Percentiles rank a stretch among this genome's conserved stretches.
Conservation (phyloP, 2,888 invertebrate genomes). For the Drosophila aldrichi region DNA sequence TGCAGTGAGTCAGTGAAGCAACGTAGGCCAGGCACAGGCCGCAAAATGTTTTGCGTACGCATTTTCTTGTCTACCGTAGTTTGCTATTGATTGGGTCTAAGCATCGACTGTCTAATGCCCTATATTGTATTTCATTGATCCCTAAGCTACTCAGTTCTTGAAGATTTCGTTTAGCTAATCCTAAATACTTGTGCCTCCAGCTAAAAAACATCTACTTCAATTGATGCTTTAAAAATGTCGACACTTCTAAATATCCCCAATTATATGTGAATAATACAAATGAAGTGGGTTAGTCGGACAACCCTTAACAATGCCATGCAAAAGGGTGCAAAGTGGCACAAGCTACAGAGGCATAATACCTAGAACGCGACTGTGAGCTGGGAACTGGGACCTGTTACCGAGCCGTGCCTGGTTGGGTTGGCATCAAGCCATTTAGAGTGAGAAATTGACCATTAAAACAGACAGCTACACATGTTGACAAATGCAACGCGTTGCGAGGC, state of each 20-base stretch:
- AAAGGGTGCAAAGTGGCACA: conserved; percentile 24
- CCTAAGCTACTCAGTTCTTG: no score
- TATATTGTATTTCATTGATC: no score
- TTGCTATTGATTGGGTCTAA: not conserved
- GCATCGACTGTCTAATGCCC: not conserved
- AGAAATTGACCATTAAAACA: conserved; percentile 84
- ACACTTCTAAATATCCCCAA: not conserved
- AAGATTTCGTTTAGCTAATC: no score
- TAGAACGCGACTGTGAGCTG: conserved; percentile 8
- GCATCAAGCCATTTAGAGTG: conserved; percentile 80
- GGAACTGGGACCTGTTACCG: conserved; percentile 4
- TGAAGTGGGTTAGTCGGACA: not conserved
- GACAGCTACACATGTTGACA: conserved; percentile 79
- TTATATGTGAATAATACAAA: not conserved
- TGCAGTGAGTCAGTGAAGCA: conserved; percentile 12
- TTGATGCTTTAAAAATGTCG: not conserved
- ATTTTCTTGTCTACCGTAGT: conserved; percentile 47
- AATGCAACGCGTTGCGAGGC: conserved; percentile 63
- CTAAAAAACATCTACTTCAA: no score
- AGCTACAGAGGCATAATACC: conserved; percentile 2
- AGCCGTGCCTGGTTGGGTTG: conserved; percentile 24
- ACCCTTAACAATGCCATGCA: not conserved
- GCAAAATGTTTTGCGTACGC: conserved; percentile 63
- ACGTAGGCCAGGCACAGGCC: conserved; percentile 33
- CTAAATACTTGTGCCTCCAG: no score